Evolutionary conservation across 2,113 vertebrate genomes (phyloP).

Genomic region (Dermatemys mawii): DNA sequence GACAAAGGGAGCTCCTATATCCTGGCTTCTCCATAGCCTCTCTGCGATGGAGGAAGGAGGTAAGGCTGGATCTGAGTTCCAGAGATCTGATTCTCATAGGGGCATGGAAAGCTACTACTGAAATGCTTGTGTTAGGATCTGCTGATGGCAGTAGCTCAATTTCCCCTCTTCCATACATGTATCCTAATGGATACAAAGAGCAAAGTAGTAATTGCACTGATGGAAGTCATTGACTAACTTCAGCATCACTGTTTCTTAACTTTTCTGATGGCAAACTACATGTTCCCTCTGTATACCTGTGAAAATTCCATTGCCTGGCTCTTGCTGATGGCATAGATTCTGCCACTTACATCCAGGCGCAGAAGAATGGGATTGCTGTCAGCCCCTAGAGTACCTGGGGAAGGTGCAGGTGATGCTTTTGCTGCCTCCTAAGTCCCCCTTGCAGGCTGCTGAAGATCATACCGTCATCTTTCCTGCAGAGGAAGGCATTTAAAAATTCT

Average conservation of each 20-base stretch:
- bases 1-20: neutral
- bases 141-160: neutral
- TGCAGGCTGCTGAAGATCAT: neutral
- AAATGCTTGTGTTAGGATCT: neutral
- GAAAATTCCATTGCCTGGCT: neutral
- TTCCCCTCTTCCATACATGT: neutral
- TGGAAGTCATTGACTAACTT: neutral
- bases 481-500: neutral
- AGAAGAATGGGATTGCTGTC: neutral
- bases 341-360: neutral
- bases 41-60: neutral
- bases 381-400: neutral
- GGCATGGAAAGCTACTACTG: neutral
- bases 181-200: neutral
- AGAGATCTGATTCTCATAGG: neutral
- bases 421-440: neutral
- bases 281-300: neutral
- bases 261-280: neutral
- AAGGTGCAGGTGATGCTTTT: neutral
- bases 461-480: neutral
- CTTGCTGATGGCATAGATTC: neutral
- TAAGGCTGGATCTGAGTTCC: neutral
- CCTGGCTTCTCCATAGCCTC: neutral
- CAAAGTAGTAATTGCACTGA: neutral
- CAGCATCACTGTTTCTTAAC: neutral